These are phyloP conservation scores for Drosophila rhopaloa DNA, from an alignment of 1,140 invertebrate genomes.

Conservation along the genomic window DNA sequence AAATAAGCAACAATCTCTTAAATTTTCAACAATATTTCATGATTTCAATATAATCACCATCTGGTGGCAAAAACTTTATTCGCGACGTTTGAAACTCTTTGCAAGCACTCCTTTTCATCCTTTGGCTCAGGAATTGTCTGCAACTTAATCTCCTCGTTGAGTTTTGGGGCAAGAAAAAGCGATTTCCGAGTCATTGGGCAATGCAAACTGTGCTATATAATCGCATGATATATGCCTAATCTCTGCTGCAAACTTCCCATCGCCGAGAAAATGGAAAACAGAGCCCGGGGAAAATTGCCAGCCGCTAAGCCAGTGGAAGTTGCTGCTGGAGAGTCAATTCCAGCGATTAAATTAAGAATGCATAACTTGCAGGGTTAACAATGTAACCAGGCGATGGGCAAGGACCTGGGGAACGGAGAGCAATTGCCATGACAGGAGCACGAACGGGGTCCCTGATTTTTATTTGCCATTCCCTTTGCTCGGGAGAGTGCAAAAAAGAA, in stretches of 20 bases:
- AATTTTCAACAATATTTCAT: neutral
- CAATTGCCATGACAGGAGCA: conserved; percentile 46
- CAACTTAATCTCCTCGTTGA: conserved; percentile 46
- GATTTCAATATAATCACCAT: neutral
- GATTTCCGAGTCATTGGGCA: conserved; percentile 76
- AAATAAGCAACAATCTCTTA: neutral
- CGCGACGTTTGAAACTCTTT: conserved; percentile 3
- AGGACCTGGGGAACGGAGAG: conserved; percentile 1
- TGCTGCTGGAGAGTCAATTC: conserved; percentile 76
- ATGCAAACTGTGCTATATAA: conserved; percentile 80
- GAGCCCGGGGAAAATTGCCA: conserved; percentile 8
- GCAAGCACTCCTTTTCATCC: neutral
- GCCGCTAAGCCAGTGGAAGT: conserved; percentile 52
- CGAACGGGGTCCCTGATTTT: conserved; percentile 57
- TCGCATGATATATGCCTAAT: conserved; percentile 82
- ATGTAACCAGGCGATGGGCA: conserved; percentile 30
- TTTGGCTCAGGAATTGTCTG: conserved; percentile 10
- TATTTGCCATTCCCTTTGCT: conserved; percentile 71
- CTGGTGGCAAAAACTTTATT: conserved; percentile 4
- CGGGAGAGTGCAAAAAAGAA: conserved; percentile 5
- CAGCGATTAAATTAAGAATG: conserved; percentile 83
- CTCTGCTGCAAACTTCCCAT: conserved; percentile 68
- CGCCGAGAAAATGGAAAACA: conserved; percentile 21
- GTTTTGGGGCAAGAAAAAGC: conserved; percentile 20
- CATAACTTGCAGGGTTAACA: conserved; percentile 81